Base-by-base conservation (phyloP, 1,140 invertebrate genomes). In the Lepidostoma basale region DNA sequence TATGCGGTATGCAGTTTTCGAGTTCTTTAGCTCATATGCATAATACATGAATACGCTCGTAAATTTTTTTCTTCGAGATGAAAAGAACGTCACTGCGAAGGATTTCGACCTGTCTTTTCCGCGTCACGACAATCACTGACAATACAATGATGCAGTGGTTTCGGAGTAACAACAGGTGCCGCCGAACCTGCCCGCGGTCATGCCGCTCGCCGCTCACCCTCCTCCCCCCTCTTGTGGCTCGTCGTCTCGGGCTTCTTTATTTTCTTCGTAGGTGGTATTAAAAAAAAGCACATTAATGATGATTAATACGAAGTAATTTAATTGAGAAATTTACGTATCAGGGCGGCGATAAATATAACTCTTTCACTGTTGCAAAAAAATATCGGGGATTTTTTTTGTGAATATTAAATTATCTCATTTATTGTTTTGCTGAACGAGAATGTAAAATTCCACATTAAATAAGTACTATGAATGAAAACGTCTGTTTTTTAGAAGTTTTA, bases 261-360 rank as follows among this genome's bases (percentile, higher is more conserved):
- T 67, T 69, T 30, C 69, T 6, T 49, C 62, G 44, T 63, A 58
- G 69, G 69, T 67, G 69, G 69, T 62, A 66, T 62, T 47, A 22
- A 36, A 59, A 25, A 40, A 30, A 14, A 66, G 49, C 62, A 52
- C 30, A 10, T 25, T 47, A 63, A 62, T 22, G 44, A 66, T 67
- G 69, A 70, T 70, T 70, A 66, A 66, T 70, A 66, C 56, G 58
- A 45, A 40, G 62, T 65, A 70, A 70, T 67, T 62, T 49, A 10
- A 25, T n/a, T 40, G 60, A 25, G 20, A 44, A 40, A 40, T 60
- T 60, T 60, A 59, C 56, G 33, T 60, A 60, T 60, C 42, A 60
- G 56, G 26, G 56, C 20, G 39, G 42, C 39, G 25, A 42, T 60
- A 60, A 60, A 60, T 60, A 25, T n/a, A n/a, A n/a, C n/a, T n/a